Base-by-base conservation (phyloP, 2,113 vertebrate genomes). In the Elaphurus davidianus region DNA sequence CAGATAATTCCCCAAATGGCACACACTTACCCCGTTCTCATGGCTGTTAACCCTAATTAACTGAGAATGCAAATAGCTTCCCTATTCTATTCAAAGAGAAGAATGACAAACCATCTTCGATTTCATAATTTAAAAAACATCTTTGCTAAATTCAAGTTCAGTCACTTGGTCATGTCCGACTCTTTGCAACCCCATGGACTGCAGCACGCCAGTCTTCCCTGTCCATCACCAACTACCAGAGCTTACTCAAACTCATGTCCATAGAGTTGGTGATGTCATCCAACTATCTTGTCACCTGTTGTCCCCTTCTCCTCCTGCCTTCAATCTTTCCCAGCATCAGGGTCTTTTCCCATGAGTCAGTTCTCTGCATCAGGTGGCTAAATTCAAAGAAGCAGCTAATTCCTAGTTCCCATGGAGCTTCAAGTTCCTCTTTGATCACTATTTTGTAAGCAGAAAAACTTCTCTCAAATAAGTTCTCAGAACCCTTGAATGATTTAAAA, bases 381-480 rank as follows among this genome's bases (percentile, higher is more conserved):
- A 74, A 94, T 94, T 84, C 8, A 52, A 96, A 97, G 83, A 52
- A 82, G 25, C 36, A 79, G 40, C 33, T 40, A 76, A 43, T 23
- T 67, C 43, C 23, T 60, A 78, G 3, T 67, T 89, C 60, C 64
- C 59, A 40, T 6, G 25, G 45, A 85, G 43, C n/a, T 92, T 45
- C 1, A 90, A 85, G 47, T 88, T 94, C 40, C 59, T 87, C 89
- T 92, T 87, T 87, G 59, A 86, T 95, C 52, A 50, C 11, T 14
- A 55, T 71, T 84, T 94, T 87, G 19, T 52, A 67, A 82, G 85
- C 67, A 64, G 50, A 92, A 60, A 84, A 78, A 82, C 54, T 43
- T 97, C 57, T 92, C 89, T 50, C 67, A 92, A 71, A 71, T 30
- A 74, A 52, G 57, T 94, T 97, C 90, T 95, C 52, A 55, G 91